A percentile compares a stretch with the other conserved stretches of the same genome.
These are phyloP conservation scores for Heteropelma amictum DNA, from an alignment of 2,888 invertebrate genomes.

Conservation along the genomic window DNA sequence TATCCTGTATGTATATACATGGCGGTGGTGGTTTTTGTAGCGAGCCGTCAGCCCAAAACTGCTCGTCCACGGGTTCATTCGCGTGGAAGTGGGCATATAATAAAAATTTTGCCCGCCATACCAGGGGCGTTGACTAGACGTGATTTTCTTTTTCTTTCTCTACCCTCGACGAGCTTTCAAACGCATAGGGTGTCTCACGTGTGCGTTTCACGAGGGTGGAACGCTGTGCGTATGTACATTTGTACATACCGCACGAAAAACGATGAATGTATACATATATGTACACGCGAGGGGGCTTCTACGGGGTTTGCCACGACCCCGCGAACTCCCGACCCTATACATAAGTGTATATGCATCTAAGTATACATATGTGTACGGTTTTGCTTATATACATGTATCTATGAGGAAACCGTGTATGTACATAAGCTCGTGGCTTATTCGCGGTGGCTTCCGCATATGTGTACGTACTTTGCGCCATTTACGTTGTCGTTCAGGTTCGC, in stretches of 20 bases:
- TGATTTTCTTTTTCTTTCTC: constrained; percentile 64
- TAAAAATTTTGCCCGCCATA: constrained; percentile 76
- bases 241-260: constrained; percentile 41
- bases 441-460: too few species aligned
- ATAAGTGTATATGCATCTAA: neutral
- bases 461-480: too few species aligned
- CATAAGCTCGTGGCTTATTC: too few species aligned
- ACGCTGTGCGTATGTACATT: neutral
- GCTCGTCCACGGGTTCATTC: constrained; percentile 69
- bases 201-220: constrained; percentile 49
- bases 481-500: too few species aligned
- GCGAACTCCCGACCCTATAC: constrained; percentile 34
- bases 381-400: neutral
- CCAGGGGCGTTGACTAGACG: constrained; percentile 75
- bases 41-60: constrained; percentile 41
- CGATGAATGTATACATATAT: constrained; percentile 50
- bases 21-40: constrained; percentile 32
- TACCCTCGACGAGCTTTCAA: constrained; percentile 1
- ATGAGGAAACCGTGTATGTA: neutral
- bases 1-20: constrained; percentile 10
- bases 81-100: constrained; percentile 75
- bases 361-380: neutral
- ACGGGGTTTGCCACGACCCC: constrained; percentile 71
- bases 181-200: neutral
- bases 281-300: constrained; percentile 73